Conservation (phyloP, 2,113 vertebrate species). For the Oreochromis aureus region DNA sequence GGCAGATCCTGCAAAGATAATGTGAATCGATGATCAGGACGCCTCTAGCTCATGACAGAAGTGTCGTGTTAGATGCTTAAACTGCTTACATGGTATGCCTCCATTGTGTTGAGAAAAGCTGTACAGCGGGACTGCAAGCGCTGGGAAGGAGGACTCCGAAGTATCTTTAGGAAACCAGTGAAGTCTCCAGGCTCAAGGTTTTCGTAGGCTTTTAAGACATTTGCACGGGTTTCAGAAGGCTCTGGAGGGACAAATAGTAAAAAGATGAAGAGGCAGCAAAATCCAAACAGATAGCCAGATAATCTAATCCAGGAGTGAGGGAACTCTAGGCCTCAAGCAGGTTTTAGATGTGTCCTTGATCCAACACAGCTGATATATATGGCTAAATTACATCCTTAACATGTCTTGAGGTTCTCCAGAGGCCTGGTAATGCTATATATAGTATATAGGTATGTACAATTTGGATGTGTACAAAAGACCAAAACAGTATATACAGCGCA, state of each 20-base stretch:
- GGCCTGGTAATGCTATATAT: neutral
- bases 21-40: neutral
- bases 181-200: slow-evolving; percentile 73
- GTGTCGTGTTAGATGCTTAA: neutral
- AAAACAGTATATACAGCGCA: neutral
- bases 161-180: slow-evolving; percentile 73
- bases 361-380: neutral
- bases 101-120: slow-evolving; percentile 75
- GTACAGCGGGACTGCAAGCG: slow-evolving; percentile 70
- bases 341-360: neutral
- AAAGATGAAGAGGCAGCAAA: neutral
- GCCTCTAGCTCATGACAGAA: neutral
- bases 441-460: neutral
- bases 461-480: neutral
- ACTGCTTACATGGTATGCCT: slow-evolving; percentile 70
- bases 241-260: slow-evolving; percentile 29
- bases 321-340: neutral
- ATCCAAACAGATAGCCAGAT: neutral
- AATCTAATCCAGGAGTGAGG: neutral
- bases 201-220: slow-evolving; percentile 57
- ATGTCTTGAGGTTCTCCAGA: neutral
- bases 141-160: slow-evolving; percentile 68
- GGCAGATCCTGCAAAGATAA: slow-evolving; percentile 56
- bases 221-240: slow-evolving; percentile 38
- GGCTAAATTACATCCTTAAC: neutral